These are phyloP conservation scores for Eucriotettix oculatus DNA, from an alignment of 2,888 invertebrate species.

Conservation along the genomic window DNA sequence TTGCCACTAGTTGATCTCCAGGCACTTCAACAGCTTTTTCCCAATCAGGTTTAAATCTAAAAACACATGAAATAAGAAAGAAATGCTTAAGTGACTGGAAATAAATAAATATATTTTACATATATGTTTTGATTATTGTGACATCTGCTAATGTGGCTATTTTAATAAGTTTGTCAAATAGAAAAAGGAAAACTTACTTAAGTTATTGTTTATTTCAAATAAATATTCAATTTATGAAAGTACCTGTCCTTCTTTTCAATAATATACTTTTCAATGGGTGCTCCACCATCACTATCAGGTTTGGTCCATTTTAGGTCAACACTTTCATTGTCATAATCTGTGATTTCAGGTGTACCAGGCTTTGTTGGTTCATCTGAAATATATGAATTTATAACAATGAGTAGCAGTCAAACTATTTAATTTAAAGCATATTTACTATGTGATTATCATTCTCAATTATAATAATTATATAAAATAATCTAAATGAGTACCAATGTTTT, in stretches of 20 bases:
- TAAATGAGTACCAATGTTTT: too few species aligned
- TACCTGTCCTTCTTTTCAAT: slow-evolving; percentile 80
- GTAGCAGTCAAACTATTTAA: too few species aligned
- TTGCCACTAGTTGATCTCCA: slow-evolving; percentile 53
- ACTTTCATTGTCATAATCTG: slow-evolving; percentile 86
- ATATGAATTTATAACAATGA: not conserved
- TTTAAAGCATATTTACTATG: too few species aligned
- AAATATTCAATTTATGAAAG: too few species aligned
- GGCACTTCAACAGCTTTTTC: slow-evolving; percentile 77
- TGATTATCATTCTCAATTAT: too few species aligned
- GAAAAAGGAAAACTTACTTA: too few species aligned
- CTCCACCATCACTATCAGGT: slow-evolving; percentile 78
- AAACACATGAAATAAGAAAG: not conserved
- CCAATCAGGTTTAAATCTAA: slow-evolving; percentile 58
- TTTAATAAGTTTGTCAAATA: not conserved
- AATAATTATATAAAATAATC: too few species aligned
- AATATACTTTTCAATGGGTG: slow-evolving; percentile 83
- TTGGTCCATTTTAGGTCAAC: slow-evolving; percentile 84
- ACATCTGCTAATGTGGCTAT: too few species aligned
- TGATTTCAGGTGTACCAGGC: slow-evolving; percentile 81
- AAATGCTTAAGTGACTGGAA: not conserved
- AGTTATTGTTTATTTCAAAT: too few species aligned
- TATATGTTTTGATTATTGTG: too few species aligned
- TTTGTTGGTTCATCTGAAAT: slow-evolving; percentile 63
- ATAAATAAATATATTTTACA: too few species aligned